Conservation (phyloP, 2,113 vertebrate genomes). For the Osmerus eperlanus region DNA sequence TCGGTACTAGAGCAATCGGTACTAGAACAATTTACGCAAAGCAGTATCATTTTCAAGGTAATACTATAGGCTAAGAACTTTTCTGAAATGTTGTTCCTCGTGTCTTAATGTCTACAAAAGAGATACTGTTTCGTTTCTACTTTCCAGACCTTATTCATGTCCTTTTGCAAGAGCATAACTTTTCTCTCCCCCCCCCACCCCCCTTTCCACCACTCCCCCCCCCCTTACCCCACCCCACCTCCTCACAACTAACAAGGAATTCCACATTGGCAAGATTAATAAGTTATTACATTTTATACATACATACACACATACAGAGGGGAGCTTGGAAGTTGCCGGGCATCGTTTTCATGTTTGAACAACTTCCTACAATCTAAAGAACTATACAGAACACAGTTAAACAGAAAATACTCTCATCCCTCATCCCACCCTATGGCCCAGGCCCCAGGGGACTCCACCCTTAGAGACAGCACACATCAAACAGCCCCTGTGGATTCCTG, state of each 20-base stretch:
- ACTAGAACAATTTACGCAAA: constrained; percentile 30
- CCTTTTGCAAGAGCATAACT: constrained; percentile 45
- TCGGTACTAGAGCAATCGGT: constrained; percentile 34
- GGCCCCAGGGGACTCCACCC: constrained; percentile 47
- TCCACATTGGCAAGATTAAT: constrained; percentile 75
- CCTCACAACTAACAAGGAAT: constrained; percentile 66
- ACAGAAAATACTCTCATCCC: constrained; percentile 48
- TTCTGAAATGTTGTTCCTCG: constrained; percentile 21
- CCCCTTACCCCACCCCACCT: constrained; percentile 29
- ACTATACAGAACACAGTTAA: constrained; percentile 66
- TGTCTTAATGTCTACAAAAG: constrained; percentile 43
- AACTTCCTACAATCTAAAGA: constrained; percentile 69
- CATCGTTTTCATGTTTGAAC: constrained; percentile 63
- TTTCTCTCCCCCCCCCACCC: constrained; percentile 28
- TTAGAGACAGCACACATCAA: constrained; percentile 44
- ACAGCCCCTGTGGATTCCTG: constrained; percentile 39
- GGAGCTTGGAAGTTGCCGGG: constrained; percentile 60
- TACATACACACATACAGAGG: constrained; percentile 60
- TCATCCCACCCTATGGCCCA: constrained; percentile 32
- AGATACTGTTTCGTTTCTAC: constrained; percentile 19
- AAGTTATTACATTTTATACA: constrained; percentile 69
- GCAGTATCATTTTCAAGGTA: constrained; percentile 35
- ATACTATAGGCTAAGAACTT: constrained; percentile 14
- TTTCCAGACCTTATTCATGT: constrained; percentile 26
- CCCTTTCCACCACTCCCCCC: constrained; percentile 12